A percentile compares a stretch with the other conserved stretches of the same genome.
Conservation (phyloP, 1,140 invertebrate species). For the Seison nebaliae region DNA sequence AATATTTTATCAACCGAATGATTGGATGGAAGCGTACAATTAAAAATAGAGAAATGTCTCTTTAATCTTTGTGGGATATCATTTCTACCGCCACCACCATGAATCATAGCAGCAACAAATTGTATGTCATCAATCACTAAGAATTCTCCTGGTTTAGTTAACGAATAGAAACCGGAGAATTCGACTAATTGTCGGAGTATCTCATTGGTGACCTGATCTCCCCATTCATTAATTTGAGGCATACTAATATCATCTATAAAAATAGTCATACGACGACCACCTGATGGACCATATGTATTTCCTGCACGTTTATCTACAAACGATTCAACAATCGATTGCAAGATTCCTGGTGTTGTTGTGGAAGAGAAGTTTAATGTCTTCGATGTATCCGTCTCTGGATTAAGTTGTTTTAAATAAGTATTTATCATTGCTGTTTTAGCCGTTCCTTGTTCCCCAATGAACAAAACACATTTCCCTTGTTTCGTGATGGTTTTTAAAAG, state of each 20-base stretch:
- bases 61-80: conserved; percentile 24
- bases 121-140: background rate
- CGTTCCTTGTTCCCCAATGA: conserved; percentile 24
- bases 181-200: conserved; percentile 27
- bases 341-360: conserved; percentile 25
- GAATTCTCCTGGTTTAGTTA: background rate
- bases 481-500: conserved; percentile 21
- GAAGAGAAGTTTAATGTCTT: conserved; percentile 28
- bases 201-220: conserved; percentile 27
- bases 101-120: conserved; percentile 26
- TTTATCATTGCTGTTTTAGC: conserved; percentile 27
- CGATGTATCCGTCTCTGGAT: conserved; percentile 22
- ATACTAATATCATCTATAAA: conserved; percentile 30
- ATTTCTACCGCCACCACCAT: conserved; percentile 25
- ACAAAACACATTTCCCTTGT: conserved; percentile 19
- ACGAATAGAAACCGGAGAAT: conserved; percentile 16
- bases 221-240: conserved; percentile 28
- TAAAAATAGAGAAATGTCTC: conserved; percentile 47
- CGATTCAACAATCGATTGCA: conserved; percentile 27
- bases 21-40: conserved; percentile 62
- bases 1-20: conserved; percentile 63
- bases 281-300: conserved; percentile 22
- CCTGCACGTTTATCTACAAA: conserved; percentile 21
- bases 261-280: conserved; percentile 21
- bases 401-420: conserved; percentile 22